A percentile compares a stretch with the other conserved stretches of the same genome.
Conservation (phyloP, 2,888 invertebrate species). For the Sympetrum striolatum region DNA sequence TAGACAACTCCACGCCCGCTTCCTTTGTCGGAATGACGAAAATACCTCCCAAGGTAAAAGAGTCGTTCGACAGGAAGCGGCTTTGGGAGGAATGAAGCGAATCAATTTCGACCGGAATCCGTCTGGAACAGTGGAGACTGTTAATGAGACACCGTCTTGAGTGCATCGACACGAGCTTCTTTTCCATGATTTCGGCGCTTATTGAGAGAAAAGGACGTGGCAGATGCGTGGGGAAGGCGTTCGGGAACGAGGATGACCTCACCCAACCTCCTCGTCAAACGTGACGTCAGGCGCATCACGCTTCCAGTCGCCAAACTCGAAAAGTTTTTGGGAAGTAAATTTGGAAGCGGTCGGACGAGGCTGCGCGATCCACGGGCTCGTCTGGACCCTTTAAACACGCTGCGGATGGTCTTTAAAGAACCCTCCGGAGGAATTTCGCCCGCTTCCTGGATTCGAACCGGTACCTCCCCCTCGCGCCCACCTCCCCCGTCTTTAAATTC, state of each 20-base stretch:
- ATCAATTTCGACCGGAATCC: not conserved
- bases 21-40: not conserved
- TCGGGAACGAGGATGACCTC: constrained; percentile 25
- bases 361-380: not conserved
- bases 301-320: constrained; percentile 12
- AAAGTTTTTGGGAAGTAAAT: not conserved
- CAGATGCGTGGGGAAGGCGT: not conserved
- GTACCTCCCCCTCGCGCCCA: not conserved
- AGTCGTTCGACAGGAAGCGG: not conserved
- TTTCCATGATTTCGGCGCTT: not conserved
- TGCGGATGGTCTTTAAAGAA: not conserved
- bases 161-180: not conserved
- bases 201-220: not conserved
- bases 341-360: not conserved
- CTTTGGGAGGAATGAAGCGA: not conserved
- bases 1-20: not conserved
- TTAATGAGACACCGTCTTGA: not conserved
- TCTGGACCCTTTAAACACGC: not conserved
- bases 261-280: not conserved
- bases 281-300: constrained; percentile 26
- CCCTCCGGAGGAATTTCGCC: not conserved
- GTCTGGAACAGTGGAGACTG: not conserved
- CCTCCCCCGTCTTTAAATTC: not conserved
- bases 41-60: not conserved
- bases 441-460: not conserved